Percentiles rank a stretch among this genome's conserved stretches.
Evolutionary conservation across 2,888 invertebrate genomes (phyloP).

Genomic region (Acronicta aceris): DNA sequence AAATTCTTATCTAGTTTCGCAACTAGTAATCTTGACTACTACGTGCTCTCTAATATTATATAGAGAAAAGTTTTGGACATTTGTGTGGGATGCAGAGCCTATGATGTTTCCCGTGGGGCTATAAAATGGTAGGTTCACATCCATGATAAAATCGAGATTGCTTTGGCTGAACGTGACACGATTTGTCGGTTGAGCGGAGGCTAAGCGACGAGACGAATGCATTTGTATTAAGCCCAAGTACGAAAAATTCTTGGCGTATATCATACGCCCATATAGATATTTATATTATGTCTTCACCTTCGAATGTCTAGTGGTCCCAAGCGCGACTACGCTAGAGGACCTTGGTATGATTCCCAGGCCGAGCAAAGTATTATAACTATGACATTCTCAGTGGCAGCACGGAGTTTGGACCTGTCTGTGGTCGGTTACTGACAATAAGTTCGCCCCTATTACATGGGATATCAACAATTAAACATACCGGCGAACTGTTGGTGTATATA

Average conservation of each 20-base stretch:
- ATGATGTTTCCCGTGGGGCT: slow-evolving; percentile 62
- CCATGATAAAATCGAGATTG: slow-evolving; percentile 75
- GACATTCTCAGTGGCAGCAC: too few relatives aligned
- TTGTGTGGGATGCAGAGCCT: slow-evolving; percentile 54
- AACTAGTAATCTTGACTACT: slow-evolving; percentile 45
- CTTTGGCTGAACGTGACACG: slow-evolving; percentile 69
- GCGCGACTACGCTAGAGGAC: too few relatives aligned
- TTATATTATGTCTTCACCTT: too few relatives aligned
- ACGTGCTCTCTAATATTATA: slow-evolving; percentile 51
- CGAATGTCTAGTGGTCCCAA: too few relatives aligned
- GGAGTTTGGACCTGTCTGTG: too few relatives aligned
- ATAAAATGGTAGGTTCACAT: slow-evolving; percentile 65
- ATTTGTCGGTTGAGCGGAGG: slow-evolving; percentile 54
- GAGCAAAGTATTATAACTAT: too few relatives aligned
- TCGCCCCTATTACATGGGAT: too few relatives aligned
- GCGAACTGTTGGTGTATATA: too few relatives aligned
- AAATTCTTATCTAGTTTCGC: slow-evolving; percentile 31
- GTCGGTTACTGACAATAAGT: too few relatives aligned
- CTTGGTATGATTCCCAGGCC: too few relatives aligned
- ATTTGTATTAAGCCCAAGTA: slow-evolving; percentile 24
- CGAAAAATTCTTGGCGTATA: slow-evolving; percentile 17
- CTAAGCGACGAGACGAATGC: slow-evolving; percentile 30
- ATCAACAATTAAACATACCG: too few relatives aligned
- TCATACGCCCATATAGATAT: background rate
- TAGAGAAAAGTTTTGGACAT: slow-evolving; percentile 55